Conservation (phyloP, 2,888 invertebrate genomes). For the Synanthedon formicaeformis region DNA sequence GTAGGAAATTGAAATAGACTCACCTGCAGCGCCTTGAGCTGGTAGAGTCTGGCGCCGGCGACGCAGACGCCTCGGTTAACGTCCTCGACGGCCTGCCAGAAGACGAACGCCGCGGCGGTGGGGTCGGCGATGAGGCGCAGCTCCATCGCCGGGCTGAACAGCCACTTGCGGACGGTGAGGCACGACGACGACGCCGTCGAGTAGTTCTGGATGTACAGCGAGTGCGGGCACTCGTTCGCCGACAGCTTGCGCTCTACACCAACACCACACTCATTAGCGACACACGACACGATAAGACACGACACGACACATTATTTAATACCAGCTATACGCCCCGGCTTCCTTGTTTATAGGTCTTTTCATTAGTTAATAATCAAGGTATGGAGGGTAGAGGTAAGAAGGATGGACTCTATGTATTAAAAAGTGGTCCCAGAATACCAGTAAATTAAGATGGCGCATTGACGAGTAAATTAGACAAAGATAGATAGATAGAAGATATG, state of each 20-base stretch:
- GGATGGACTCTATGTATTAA: no score
- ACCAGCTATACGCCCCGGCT: no score
- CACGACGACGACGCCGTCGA: slow-evolving; percentile 97
- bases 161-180: slow-evolving; percentile 88
- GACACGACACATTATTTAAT: no score
- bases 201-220: slow-evolving; percentile 98
- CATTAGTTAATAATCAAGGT: no score
- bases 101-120: slow-evolving; percentile 85
- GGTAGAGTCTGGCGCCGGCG: slow-evolving; percentile 92
- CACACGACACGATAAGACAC: no score
- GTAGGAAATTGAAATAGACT: slow-evolving; percentile 39
- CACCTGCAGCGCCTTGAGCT: slow-evolving; percentile 91
- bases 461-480: no score
- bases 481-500: no score
- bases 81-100: slow-evolving; percentile 93
- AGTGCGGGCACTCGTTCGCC: slow-evolving; percentile 95
- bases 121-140: slow-evolving; percentile 71
- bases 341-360: no score
- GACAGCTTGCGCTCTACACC: slow-evolving; percentile 92
- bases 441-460: no score
- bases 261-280: no score
- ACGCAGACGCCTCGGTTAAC: slow-evolving; percentile 93
- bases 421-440: no score
- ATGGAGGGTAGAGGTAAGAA: no score
- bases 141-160: slow-evolving; percentile 80